These are phyloP conservation scores for Cyclina sinensis DNA, from an alignment of 1,140 invertebrate species.

Conservation along the genomic window DNA sequence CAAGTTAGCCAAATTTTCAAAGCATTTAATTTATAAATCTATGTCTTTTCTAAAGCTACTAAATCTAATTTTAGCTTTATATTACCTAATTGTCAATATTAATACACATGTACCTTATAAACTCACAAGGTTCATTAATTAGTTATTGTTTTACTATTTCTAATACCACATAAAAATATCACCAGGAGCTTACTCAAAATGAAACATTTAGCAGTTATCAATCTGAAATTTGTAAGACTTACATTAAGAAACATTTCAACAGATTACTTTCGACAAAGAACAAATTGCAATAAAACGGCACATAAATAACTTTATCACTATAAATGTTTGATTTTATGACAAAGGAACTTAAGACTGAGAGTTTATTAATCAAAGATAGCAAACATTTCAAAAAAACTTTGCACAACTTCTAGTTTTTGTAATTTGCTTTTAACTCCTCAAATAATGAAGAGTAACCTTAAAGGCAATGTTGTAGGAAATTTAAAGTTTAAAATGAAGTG, in stretches of 20 bases:
- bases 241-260: background rate
- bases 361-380: too few relatives aligned
- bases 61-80: background rate
- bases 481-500: too few relatives aligned
- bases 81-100: background rate
- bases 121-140: background rate
- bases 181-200: constrained; percentile 35
- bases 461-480: too few relatives aligned
- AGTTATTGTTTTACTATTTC: background rate
- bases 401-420: too few relatives aligned
- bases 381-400: too few relatives aligned
- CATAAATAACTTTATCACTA: too few relatives aligned
- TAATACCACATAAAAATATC: constrained; percentile 26
- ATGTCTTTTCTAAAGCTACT: background rate
- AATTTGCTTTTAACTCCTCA: too few relatives aligned
- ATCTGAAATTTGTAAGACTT: constrained; percentile 39
- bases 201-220: constrained; percentile 42
- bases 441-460: too few relatives aligned
- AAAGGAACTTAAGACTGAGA: too few relatives aligned
- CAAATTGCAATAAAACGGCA: too few relatives aligned
- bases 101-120: background rate
- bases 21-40: background rate
- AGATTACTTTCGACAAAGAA: too few relatives aligned
- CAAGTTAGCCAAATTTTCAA: background rate
- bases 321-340: too few relatives aligned